Base-by-base conservation (phyloP, 2,888 invertebrate genomes). In the Heliconius cydno region DNA sequence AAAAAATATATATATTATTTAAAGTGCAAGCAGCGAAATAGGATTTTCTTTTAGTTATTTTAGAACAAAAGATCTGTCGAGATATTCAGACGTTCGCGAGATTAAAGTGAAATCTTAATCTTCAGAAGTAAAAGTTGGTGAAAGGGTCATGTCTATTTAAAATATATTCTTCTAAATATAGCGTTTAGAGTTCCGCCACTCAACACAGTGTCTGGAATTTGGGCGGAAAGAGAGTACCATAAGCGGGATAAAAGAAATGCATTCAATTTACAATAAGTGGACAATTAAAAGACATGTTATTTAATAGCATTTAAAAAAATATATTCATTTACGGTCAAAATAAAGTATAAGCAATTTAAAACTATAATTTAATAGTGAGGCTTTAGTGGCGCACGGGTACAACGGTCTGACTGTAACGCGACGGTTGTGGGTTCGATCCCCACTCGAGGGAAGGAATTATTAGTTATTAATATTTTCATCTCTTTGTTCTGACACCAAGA, bases 71-170 rank as follows among this genome's bases (percentile, higher is more conserved):
- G 60, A 60, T 73, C 15, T 57, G 30, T 73, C 15, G 60, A 60
- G 60, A 38, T 73, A 38, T 60, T 60, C 73, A 34, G 34, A 34
- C n/a, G 34, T 73, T 73, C 38, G 73, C 60, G 38, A 25, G 38
- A 73, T 73, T 57, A 73, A 73, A 60, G 57, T 73, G 57, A 57
- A 25, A 34, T 73, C 73, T 73, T 41, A 65, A n/a, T 76, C 22
- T 65, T 76, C 1, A 46, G 15, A 73, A 73, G 60, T 60, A 25
- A 25, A 38, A 34, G 60, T 60, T 34, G 15, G 6, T 34, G 34
- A 73, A 73, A 15, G 25, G 73, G 60, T 41, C 60, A 60, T n/a
- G n/a, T 60, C 73, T 73, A 60, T 60, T 60, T 60, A 38, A 60
- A 52, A 60, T 34, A 60, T 60, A 73, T 73, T 60, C 2, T 38